Percentiles rank a stretch among this genome's conserved stretches.
Conservation (phyloP, 2,797 vertebrate species). For the Macrochelys suwanniensis region DNA sequence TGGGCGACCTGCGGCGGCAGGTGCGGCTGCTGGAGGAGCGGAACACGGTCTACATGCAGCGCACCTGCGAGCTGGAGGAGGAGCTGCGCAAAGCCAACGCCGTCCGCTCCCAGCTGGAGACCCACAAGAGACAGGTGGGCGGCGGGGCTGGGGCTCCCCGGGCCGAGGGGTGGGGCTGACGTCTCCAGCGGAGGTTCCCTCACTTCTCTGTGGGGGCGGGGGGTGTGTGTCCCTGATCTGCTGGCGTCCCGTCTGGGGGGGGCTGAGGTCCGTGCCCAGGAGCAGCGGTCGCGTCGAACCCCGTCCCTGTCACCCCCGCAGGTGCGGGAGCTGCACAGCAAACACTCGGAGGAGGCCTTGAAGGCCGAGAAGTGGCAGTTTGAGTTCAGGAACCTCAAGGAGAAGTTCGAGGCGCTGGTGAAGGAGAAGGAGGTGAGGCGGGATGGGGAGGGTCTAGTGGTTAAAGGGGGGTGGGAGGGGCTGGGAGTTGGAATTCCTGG, state of each 20-base stretch:
- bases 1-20: constrained; percentile 91
- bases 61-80: constrained; percentile 93
- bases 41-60: constrained; percentile 90
- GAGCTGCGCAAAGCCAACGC: constrained; percentile 89
- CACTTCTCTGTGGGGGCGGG: too few species aligned
- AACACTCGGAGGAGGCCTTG: constrained; percentile 88
- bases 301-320: constrained; percentile 51
- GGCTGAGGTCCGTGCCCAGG: too few species aligned
- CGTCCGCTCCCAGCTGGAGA: constrained; percentile 88
- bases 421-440: constrained; percentile 91
- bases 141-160: not conserved
- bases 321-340: constrained; percentile 90
- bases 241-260: not conserved
- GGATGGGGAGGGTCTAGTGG: not conserved
- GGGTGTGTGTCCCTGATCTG: not conserved
- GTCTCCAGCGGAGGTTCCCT: not conserved
- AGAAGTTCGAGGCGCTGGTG: constrained; percentile 88
- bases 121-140: constrained; percentile 89
- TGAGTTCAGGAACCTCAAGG: constrained; percentile 90
- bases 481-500: not conserved
- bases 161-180: not conserved
- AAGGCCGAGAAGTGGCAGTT: constrained; percentile 95
- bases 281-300: too few species aligned
- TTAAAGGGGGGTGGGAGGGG: not conserved
- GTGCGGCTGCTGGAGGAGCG: constrained; percentile 93